Evolutionary conservation across 2,113 vertebrate species (phyloP), one percentile per base, ranked within the genome.

Genomic region (Manacus vitellinus): DNA sequence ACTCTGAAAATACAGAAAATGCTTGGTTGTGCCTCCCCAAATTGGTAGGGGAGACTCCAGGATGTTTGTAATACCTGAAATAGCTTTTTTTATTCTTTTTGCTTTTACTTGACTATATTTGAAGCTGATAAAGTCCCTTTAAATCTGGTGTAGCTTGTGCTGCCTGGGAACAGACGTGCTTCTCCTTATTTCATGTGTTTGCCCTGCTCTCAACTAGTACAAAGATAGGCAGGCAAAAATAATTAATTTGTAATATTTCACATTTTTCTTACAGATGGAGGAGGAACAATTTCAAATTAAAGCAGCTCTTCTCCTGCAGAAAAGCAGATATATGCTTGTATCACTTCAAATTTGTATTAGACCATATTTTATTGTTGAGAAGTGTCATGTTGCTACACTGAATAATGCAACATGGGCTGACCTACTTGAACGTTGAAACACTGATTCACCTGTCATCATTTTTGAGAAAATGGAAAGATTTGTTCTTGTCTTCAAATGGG

Each of bases 401-500:
- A 97, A 93, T 94, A 89, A 89, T 89, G 85, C 51, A 94, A 30
- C 22, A 1, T n/a, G 43, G 75, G 66, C 73, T 96, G 83, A 86
- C 92, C 80, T 76, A 49, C 77, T 87, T 91, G n/a, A 63, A 41
- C 61, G 35, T n/a, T 62, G 77, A 77, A 81, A 75, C 65, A 41
- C 52, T 85, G 77, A 94, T 79, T 96, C 73, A 91, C 92, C 88
- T 90, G 92, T 85, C 76, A 92, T 44, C 27, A 22, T 54, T 75
- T 91, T 37, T 74, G 66, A 93, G 55, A 55, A 92, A 96, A 93
- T 72, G 31, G 66, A 94, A 94, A 73, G 91, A 87, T 85, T 96
- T 93, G 37, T 70, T 93, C 62, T 91, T 83, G 62, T 75, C 85
- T 92, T 82, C 66, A 79, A 31, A 56, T 44, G 51, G 37, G 81